Evolutionary conservation across 2,797 vertebrate species (phyloP).

Genomic region (Babyrousa celebensis): DNA sequence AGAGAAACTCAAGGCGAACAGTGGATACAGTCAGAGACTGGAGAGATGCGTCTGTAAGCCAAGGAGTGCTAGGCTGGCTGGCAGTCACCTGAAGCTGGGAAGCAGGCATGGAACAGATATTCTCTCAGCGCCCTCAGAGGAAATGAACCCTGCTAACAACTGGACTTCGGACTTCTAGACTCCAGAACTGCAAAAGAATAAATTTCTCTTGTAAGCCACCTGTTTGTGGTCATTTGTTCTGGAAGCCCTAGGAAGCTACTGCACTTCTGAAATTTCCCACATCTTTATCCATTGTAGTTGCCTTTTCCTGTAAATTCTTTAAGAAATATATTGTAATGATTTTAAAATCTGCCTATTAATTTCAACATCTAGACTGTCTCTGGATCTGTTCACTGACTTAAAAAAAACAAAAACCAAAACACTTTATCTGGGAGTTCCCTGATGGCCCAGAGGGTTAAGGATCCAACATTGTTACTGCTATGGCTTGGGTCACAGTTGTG

Average conservation of each 20-base stretch:
- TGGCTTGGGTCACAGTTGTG: too few relatives aligned
- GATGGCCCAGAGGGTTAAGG: too few relatives aligned
- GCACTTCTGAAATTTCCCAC: neutral
- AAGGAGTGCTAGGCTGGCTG: neutral
- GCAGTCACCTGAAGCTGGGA: neutral
- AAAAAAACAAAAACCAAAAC: neutral
- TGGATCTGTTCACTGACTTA: neutral
- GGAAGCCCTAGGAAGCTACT: neutral
- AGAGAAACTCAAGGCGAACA: neutral
- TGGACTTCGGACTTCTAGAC: neutral
- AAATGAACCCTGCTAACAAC: too few relatives aligned
- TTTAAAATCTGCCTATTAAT: neutral
- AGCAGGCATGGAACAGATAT: neutral
- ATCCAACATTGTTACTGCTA: too few relatives aligned
- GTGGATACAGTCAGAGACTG: neutral
- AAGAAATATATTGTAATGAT: neutral
- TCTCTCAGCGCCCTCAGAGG: neutral
- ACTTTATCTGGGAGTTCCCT: too few relatives aligned
- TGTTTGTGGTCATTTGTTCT: neutral
- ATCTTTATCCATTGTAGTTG: neutral
- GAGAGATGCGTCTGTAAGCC: neutral
- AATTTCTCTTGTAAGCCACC: neutral
- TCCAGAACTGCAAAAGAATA: neutral
- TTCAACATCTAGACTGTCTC: neutral
- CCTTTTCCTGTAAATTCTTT: neutral